Percentiles rank a stretch among this genome's conserved stretches.
These are phyloP conservation scores for Nezara viridula DNA, from an alignment of 2,888 invertebrate species.

Conservation along the genomic window DNA sequence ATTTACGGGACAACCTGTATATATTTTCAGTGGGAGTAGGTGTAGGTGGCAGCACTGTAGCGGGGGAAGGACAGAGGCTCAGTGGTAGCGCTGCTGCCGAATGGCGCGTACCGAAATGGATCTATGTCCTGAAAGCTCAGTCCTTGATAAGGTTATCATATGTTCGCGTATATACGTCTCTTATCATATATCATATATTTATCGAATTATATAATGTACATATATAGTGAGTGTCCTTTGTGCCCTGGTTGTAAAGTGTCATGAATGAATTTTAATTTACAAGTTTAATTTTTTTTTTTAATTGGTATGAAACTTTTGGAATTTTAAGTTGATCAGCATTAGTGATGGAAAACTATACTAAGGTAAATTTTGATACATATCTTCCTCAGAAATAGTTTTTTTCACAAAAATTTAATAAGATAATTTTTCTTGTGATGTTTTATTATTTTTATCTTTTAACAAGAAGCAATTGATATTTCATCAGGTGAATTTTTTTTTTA, in stretches of 20 bases:
- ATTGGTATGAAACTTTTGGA: not conserved
- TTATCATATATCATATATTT: constrained; percentile 5
- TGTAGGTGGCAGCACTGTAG: constrained; percentile 3
- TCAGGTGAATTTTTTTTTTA: not conserved
- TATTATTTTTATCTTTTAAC: not conserved
- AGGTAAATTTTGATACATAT: constrained; percentile 6
- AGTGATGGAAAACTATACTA: constrained; percentile 45
- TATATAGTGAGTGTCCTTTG: not conserved
- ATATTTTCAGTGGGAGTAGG: no score
- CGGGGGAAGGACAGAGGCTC: not conserved
- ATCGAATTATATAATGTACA: not conserved
- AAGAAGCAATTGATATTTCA: not conserved
- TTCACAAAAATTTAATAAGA: not conserved
- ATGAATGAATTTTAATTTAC: not conserved
- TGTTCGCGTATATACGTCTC: not conserved
- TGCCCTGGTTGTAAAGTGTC: not conserved
- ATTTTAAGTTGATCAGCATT: not conserved
- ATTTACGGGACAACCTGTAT: no score
- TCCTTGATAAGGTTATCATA: constrained; percentile 28
- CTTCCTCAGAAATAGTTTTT: not conserved
- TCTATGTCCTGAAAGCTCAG: not conserved
- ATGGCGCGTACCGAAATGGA: constrained; percentile 32
- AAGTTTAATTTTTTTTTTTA: not conserved
- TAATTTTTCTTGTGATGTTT: not conserved
- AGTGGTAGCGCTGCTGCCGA: constrained; percentile 17